Base-by-base conservation (phyloP, 2,113 vertebrate species). In the Opisthocomus hoazin region DNA sequence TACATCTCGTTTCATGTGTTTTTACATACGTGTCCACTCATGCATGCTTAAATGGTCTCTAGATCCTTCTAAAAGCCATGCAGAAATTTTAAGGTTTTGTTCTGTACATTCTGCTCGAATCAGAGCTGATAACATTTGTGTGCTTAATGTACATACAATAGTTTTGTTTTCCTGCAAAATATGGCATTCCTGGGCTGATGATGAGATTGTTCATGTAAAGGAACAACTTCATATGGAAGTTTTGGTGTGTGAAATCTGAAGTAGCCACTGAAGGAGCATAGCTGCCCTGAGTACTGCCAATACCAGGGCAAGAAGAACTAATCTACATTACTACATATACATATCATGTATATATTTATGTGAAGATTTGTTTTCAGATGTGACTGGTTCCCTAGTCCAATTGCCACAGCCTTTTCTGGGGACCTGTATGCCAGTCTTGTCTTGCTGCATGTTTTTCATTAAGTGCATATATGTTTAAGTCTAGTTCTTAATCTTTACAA, bases 311-410 rank as follows among this genome's bases (percentile, higher is more conserved):
- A 43, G 48, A 69, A 64, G 41, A 54, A 48, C 60, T 57, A 17
- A 65, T 51, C 12, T 34, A 4, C 2, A 0, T 11, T 60, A 15
- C 27, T 32, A 5, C 6, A 1, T 29, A 2, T 37, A 24, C 6
- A 29, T n/a, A n/a, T n/a, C n/a, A n/a, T n/a, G n/a, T n/a, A n/a
- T n/a, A n/a, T n/a, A n/a, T n/a, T n/a, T n/a, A n/a, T 5, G 16
- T n/a, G 29, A 66, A 51, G 4, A 16, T 68, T 58, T 37, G 2
- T 50, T 70, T 92, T 61, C 16, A 37, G 46, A 6, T 69, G 8
- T 41, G 87, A 14, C 15, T 39, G 2, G 18, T 61, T 78, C 6
- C 6, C 20, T 11, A n/a, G 46, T n/a, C 9, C 58, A 51, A 32
- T 53, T 21, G 21, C 8, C 8, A 10, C 20, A 32, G 20, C 7